phyloP scores from a whole-genome alignment of 1,140 invertebrate genomes.

The Diuraphis noxia region DNA sequence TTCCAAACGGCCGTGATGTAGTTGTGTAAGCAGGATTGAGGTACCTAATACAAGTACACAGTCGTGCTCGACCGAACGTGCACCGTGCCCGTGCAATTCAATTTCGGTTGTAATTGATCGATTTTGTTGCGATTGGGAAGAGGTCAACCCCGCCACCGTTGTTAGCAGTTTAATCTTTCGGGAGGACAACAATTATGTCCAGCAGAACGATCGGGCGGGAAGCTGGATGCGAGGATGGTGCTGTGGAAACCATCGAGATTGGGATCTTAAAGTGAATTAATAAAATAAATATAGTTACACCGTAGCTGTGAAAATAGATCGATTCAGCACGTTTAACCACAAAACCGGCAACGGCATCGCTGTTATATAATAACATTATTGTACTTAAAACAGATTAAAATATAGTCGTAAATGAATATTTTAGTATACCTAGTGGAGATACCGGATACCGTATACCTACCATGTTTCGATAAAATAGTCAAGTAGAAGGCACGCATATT shows the following conservation, averaged over 20 bases:
- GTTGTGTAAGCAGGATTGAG: neutral
- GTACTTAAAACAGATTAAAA: neutral
- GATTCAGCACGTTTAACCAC: neutral
- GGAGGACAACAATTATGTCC: neutral
- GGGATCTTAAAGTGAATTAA: conserved; percentile 5
- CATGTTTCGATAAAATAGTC: no score
- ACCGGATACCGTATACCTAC: no score
- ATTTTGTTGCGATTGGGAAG: conserved; percentile 17
- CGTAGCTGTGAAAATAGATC: neutral
- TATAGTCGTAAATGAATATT: neutral
- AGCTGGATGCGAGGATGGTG: neutral
- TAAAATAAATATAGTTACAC: neutral
- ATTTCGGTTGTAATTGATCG: conserved; percentile 30
- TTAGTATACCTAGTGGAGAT: no score
- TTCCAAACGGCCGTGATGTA: neutral
- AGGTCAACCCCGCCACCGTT: neutral
- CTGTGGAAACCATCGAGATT: neutral
- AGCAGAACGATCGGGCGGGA: neutral
- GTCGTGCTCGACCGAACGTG: neutral
- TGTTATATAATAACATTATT: neutral
- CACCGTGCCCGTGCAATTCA: neutral
- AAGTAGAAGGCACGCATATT: no score
- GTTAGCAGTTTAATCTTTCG: conserved; percentile 18
- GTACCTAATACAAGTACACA: neutral
- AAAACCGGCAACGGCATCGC: no score